Evolutionary conservation across 2,797 vertebrate species (phyloP).

Genomic region (Falco columbarius): DNA sequence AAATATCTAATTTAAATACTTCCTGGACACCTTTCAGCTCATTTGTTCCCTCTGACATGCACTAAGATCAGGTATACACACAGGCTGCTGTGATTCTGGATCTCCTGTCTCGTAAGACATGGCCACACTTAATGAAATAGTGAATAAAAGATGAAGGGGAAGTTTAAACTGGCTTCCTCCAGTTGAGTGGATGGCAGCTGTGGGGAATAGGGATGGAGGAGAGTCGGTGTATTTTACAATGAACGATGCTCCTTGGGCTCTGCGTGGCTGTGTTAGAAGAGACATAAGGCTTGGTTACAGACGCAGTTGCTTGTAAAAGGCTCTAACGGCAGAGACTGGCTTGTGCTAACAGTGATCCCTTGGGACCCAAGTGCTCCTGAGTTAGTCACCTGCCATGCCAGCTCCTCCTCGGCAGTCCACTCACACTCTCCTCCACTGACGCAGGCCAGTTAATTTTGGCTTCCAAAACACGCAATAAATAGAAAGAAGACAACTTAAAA

Average conservation of each 20-base stretch:
- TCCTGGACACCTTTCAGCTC: not conserved
- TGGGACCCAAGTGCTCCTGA: not conserved
- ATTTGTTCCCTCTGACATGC: not conserved
- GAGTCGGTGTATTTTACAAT: rapidly evolving
- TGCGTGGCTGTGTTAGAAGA: not conserved
- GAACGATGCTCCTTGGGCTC: not conserved
- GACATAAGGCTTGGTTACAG: not conserved
- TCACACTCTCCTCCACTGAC: not conserved
- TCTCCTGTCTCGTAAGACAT: not conserved
- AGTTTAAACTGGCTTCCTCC: not conserved
- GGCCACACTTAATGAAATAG: not conserved
- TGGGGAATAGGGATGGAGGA: not conserved
- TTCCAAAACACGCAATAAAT: not conserved
- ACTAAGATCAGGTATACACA: not conserved
- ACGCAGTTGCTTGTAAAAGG: not conserved
- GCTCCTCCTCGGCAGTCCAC: not conserved
- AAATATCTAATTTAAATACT: not conserved
- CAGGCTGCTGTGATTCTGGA: not conserved
- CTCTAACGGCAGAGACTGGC: not conserved
- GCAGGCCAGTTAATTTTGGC: not conserved
- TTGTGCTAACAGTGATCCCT: not conserved
- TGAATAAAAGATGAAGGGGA: not conserved
- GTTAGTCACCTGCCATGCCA: not conserved
- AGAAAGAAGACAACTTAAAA: not conserved
- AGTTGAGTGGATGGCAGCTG: not conserved